Conservation (phyloP, 64 coral and sea anemone genomes). For the Platygyra sinensis region DNA sequence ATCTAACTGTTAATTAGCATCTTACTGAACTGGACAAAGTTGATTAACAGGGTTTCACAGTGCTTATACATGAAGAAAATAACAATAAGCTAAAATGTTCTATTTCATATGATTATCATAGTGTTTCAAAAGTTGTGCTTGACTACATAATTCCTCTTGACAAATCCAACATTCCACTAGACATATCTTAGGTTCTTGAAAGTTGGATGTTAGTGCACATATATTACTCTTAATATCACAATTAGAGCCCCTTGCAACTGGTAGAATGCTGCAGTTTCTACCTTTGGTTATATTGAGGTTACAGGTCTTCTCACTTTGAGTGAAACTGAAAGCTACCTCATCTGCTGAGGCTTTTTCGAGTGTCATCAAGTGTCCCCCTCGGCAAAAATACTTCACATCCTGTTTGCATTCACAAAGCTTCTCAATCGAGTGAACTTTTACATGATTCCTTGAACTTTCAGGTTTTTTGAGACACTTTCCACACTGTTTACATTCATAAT, state of each 20-base stretch:
- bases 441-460: background rate
- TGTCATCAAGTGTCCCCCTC: background rate
- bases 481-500: too few relatives aligned
- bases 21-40: too few relatives aligned
- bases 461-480: background rate
- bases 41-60: too few relatives aligned
- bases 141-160: too few relatives aligned
- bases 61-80: too few relatives aligned
- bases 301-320: background rate
- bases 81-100: too few relatives aligned
- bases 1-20: too few relatives aligned
- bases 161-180: background rate
- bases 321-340: background rate
- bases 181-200: too few relatives aligned
- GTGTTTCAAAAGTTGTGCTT: too few relatives aligned
- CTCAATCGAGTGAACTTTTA: background rate
- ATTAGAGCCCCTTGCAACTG: background rate
- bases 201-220: background rate
- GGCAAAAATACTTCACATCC: background rate
- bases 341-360: background rate
- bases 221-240: background rate
- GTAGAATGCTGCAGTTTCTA: background rate
- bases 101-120: too few relatives aligned
- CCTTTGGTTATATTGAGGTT: background rate
- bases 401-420: background rate